Evolutionary conservation across 92 coral and sea anemone genomes (phyloP), one percentile per base, ranked within the genome.

Genomic region (Zoanthus solanderi): DNA sequence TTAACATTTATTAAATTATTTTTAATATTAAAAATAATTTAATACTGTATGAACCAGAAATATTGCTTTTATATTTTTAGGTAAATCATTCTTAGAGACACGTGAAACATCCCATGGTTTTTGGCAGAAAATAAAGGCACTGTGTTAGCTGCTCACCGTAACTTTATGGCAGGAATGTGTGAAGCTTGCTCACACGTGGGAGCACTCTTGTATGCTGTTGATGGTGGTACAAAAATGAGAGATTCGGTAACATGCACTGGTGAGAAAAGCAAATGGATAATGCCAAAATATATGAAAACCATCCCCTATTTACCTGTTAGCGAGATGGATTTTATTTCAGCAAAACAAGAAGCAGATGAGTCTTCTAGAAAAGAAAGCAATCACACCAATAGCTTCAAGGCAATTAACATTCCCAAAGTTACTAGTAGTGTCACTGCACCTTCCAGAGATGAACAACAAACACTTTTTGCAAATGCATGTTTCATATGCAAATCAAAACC

Each of bases 41-140:
- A 23, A 23, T 23, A 23, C 23, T 23, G 23, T 13, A 1, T 12
- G 56, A 52, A 52, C 56, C 56, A 52, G 56, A 52, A 52, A 52
- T 52, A 52, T 52, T 52, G 56, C 56, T 73, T 31, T 34, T 37
- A 17, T 73, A 14, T 37, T 74, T 34, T 46, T 74, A 50, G 84
- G 44, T 78, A 23, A 78, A 78, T 63, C 69, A 78, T 50, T 78
- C 84, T 78, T 46, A 53, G 58, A 67, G 78, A 15, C 87, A 83
- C 78, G 78, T 58, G 78, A 83, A 83, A 83, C 78, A 66, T 50
- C 87, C 87, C 87, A 63, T 83, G 87, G 87, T 83, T 83, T 83
- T 66, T 65, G 74, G 87, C 73, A 83, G 87, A 83, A 66, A 83
- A 83, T 83, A 57, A 65, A 60, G 56, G 78, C 78, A 83, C 87